A percentile compares a stretch with the other conserved stretches of the same genome.
phyloP scores from a whole-genome alignment of 2,888 invertebrate species.

The Gibbula magus region DNA sequence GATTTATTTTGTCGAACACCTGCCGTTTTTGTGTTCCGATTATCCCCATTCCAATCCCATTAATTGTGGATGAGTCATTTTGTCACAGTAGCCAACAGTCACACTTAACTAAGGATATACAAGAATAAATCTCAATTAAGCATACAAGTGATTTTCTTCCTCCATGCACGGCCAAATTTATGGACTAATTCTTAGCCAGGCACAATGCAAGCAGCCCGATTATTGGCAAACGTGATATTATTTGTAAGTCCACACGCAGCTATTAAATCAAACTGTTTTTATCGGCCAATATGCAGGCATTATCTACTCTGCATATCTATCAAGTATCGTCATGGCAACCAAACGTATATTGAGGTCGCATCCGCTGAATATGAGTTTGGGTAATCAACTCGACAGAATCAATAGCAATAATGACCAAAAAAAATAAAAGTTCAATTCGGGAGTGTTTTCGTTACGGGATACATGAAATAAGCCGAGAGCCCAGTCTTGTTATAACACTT shows the following conservation, averaged over 20 bases:
- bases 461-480: conserved; percentile 9
- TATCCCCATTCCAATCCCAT: conserved; percentile 47
- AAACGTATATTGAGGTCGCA: conserved; percentile 18
- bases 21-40: conserved; percentile 40
- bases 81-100: conserved; percentile 29
- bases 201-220: neutral
- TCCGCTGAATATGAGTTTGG: conserved; percentile 15
- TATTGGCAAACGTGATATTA: conserved; percentile 9
- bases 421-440: conserved; percentile 27
- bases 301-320: conserved; percentile 31
- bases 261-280: conserved; percentile 25
- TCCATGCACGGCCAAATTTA: neutral
- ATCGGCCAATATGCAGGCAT: conserved; percentile 30
- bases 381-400: conserved; percentile 28
- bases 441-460: conserved; percentile 12
- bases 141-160: conserved; percentile 1
- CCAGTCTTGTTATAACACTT: conserved; percentile 16
- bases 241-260: conserved; percentile 27
- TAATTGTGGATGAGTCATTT: conserved; percentile 44
- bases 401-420: conserved; percentile 26
- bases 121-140: conserved; percentile 21
- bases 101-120: conserved; percentile 23
- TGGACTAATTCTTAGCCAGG: conserved; percentile 1
- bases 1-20: conserved; percentile 40
- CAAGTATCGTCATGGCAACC: conserved; percentile 31